These are phyloP conservation scores for Poeciliopsis turrubarensis DNA, from an alignment of 2,113 vertebrate species.

Conservation along the genomic window DNA sequence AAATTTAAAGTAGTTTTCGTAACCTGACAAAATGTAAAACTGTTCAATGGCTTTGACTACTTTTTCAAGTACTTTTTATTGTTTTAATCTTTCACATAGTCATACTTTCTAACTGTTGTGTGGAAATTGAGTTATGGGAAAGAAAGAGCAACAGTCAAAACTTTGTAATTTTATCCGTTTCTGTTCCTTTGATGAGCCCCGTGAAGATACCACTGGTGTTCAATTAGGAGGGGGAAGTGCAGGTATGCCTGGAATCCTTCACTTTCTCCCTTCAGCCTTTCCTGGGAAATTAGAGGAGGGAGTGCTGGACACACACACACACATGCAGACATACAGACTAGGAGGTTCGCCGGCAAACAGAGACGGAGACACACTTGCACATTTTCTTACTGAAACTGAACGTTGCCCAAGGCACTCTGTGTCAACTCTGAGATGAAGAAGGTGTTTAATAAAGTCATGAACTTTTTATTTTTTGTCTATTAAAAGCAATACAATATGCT, in stretches of 20 bases:
- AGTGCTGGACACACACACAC: slow-evolving; percentile 56
- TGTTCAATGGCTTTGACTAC: neutral
- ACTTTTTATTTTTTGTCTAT: neutral
- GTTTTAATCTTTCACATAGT: neutral
- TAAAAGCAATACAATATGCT: neutral
- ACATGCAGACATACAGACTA: slow-evolving; percentile 15
- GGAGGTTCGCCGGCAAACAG: slow-evolving; percentile 42
- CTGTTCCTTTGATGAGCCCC: slow-evolving; percentile 56
- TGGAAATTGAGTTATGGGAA: neutral
- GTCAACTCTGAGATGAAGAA: slow-evolving; percentile 34
- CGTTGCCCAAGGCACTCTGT: slow-evolving; percentile 42
- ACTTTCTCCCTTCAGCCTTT: slow-evolving; percentile 55
- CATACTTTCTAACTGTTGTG: neutral
- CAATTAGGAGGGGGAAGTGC: slow-evolving; percentile 59
- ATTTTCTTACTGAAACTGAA: slow-evolving; percentile 40
- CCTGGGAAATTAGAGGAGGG: slow-evolving; percentile 56
- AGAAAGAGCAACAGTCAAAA: slow-evolving; percentile 19
- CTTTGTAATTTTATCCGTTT: slow-evolving; percentile 30
- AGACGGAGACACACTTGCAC: slow-evolving; percentile 8
- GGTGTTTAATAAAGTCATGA: neutral
- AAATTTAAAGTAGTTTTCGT: neutral
- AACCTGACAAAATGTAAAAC: neutral
- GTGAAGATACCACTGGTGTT: slow-evolving; percentile 61
- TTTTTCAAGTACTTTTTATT: neutral
- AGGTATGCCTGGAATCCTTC: slow-evolving; percentile 78